Base-by-base conservation (phyloP, 1,140 invertebrate species). In the Drosophila ananassae region DNA sequence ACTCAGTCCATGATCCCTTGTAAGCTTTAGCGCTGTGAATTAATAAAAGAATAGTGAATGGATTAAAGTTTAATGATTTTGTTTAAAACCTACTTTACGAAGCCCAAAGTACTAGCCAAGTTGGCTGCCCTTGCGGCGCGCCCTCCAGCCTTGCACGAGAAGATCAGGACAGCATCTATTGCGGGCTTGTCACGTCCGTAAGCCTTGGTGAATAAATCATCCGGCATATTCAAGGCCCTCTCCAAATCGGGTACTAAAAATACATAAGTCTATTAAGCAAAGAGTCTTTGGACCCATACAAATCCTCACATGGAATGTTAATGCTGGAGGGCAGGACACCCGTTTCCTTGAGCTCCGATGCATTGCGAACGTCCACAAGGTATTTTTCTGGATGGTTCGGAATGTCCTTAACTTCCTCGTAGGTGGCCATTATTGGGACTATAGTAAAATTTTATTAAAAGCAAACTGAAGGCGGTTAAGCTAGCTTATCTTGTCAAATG, bases 1-100 rank as follows among this genome's bases (percentile, higher is more conserved):
- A 92, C 94, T 97, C 79, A 94, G 96, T 92, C 96, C 98, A 94
- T 95, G 97, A 94, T 96, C 98, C 93, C 95, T 97, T 77, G 97
- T 98, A 92, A 94, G 97, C 93, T 95, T 96, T 92, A 95, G 93
- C 93, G 96, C 98, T 98, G 93, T 22, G 12, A 44, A 47, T 60
- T 22, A 41, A 22, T 46, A n/a, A 39, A 32, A 53, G 30, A 68
- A 47, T 56, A 69, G 48, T 63, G 63, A 72, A 62, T 78, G 52
- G 8, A 17, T 21, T 3, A 37, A 39, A 58, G 56, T 17, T 2
- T 6, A 28, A 28, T 10, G 32, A 37, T 4, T 12, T 37, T n/a
- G 37, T 0, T 1, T 17, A 6, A 17, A 12, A 44, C 53, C 78
- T 92, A 94, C 93, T 93, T 94, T 21, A 62, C 62, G 69, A 92